Base-by-base conservation (phyloP, 53 echinoderm and acorn worm genomes). In the Henricia sp. region DNA sequence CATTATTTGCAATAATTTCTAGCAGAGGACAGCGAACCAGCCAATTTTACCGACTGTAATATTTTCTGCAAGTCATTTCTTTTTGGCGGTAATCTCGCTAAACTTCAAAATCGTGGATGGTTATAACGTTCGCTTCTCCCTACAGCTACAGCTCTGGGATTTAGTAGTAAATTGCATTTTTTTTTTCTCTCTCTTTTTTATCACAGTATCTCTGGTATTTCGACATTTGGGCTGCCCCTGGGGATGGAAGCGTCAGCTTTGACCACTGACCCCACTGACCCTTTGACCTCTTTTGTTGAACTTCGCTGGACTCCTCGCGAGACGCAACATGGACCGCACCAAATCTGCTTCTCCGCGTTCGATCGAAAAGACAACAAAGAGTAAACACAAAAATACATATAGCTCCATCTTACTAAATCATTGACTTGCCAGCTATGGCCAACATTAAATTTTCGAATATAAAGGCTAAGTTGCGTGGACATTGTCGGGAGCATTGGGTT, bases 281-380 rank as follows among this genome's bases (percentile, higher is more conserved):
- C 76, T 17, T 30, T 33, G 35, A 67, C 54, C 55, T 75, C 67
- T 39, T 86, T 20, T 33, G 27, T 75, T 10, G 76, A 75, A 26
- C 66, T 86, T 25, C 25, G 71, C 4, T 86, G 86, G 86, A 74
- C 65, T 6, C 86, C 86, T 24, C 25, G 13, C 28, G 23, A 9
- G 9, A 40, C 24, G n/a, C 52, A 86, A 30, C 13, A 0, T 2
- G 86, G 86, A 14, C 51, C 36, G 6, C 65, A 86, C 53, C 75
- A 50, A 26, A 86, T 86, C 54, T 86, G 86, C 68, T 86, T 86
- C 26, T 40, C 76, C 8, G 86, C 76, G 10, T 76, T 75, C 21
- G 86, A 86, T 50, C 75, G 36, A n/a, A 76, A 68, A 67, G 37
- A 48, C 20, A 26, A 52, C 33, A 67, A 67, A 52, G 86, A 86